phyloP scores from a whole-genome alignment of 2,888 invertebrate genomes.

The Cantharis rustica region DNA sequence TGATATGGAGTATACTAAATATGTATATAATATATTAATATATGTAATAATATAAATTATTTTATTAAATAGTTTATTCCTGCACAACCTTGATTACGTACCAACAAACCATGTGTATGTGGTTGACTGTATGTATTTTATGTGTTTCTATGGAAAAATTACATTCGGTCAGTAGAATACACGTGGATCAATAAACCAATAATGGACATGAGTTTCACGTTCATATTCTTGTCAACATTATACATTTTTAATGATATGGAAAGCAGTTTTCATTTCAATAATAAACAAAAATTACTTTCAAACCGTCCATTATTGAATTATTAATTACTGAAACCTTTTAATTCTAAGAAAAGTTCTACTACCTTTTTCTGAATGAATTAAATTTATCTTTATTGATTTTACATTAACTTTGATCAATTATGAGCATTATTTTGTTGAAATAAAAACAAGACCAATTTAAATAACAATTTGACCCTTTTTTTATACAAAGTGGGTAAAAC shows the following conservation, averaged over 20 bases:
- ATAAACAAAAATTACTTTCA: background rate
- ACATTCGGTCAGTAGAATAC: conserved; percentile 2
- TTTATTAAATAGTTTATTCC: conserved; percentile 5
- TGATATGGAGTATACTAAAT: conserved; percentile 21
- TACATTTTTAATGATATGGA: conserved; percentile 2
- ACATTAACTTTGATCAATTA: background rate
- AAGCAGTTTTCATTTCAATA: background rate
- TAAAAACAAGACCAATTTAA: background rate
- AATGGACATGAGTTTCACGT: background rate
- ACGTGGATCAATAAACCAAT: conserved; percentile 13
- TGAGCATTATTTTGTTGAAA: background rate
- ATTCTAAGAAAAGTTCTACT: background rate
- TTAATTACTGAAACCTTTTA: background rate
- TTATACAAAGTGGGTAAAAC: background rate
- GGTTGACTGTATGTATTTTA: conserved; percentile 20
- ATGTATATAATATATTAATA: background rate
- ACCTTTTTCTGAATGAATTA: background rate
- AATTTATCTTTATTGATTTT: background rate
- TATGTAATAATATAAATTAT: background rate
- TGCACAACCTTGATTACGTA: conserved; percentile 22
- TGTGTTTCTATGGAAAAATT: conserved; percentile 28
- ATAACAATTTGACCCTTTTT: background rate
- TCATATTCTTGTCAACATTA: background rate
- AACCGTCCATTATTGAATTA: background rate
- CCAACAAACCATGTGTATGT: conserved; percentile 12